phyloP scores from a whole-genome alignment of 2,797 vertebrate genomes.

The Peromyscus melanophrys region DNA sequence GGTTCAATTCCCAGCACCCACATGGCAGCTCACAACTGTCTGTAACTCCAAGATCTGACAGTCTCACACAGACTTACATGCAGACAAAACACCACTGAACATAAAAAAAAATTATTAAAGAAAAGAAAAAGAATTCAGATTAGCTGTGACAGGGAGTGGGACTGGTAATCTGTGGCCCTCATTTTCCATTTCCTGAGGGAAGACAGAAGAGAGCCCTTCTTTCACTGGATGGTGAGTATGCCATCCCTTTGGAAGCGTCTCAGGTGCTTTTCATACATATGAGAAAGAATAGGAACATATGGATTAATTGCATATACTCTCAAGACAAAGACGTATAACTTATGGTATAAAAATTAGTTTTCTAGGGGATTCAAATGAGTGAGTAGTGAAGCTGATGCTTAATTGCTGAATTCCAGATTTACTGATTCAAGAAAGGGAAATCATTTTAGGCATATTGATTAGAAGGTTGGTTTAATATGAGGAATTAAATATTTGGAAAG shows the following conservation, averaged over 20 bases:
- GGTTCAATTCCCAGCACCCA: neutral
- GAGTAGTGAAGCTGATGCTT: neutral
- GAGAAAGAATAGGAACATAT: neutral
- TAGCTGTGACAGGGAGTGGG: neutral
- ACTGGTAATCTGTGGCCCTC: neutral
- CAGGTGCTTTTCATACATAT: neutral
- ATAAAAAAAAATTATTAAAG: neutral
- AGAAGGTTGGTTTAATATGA: slow-evolving; percentile 13
- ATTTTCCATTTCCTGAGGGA: neutral
- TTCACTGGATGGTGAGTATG: rapidly evolving
- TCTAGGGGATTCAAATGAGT: neutral
- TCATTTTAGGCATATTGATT: neutral
- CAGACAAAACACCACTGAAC: neutral
- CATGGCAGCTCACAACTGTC: neutral
- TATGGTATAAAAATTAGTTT: neutral
- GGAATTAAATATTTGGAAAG: neutral
- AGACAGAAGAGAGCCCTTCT: slow-evolving; percentile 18
- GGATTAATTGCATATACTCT: neutral
- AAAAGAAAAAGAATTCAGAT: too few species aligned
- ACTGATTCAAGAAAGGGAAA: neutral
- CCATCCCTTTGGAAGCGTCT: neutral
- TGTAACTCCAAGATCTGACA: neutral
- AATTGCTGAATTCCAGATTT: neutral
- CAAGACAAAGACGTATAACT: neutral
- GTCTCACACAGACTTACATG: neutral